Base-by-base conservation (phyloP, 2,797 vertebrate species). In the Mionectes olivaceus region DNA sequence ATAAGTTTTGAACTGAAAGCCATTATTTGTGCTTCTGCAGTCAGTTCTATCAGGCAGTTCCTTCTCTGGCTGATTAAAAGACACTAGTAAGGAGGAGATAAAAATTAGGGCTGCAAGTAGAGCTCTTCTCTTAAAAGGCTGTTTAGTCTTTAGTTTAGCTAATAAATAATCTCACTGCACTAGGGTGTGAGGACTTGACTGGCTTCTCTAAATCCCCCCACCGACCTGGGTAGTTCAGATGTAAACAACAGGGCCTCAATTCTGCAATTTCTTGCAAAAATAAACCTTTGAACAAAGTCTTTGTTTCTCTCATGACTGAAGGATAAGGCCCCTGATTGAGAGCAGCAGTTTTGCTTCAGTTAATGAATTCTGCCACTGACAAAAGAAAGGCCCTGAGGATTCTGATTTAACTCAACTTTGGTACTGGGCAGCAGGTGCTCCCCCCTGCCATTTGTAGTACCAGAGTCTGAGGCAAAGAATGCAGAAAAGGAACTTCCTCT, bases 161-260 rank as follows among this genome's bases (percentile, higher is more conserved):
- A 97, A 95, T 95, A 96, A 96, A 97, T 96, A 97, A 94, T 83
- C 65, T 96, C 80, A 96, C 85, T 96, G 94, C 95, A 96, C 83
- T 57, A 78, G 63, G 32, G 39, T 83, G 78, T 86, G 76, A 94
- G 93, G 91, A 92, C 53, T 53, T 89, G 50, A 79, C 81, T 52
- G 87, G 83, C 56, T 77, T 95, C 68, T 61, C 84, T 78, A 78
- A 61, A 63, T 92, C 30, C 60, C 37, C 71, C 46, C 87, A 83
- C 87, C 30, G 56, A 75, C 44, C 32, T 35, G 70, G n/a, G 9
- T 85, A 89, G 50, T 89, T 86, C 44, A 73, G 71, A 73, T 82
- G 79, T 93, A 87, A 95, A 95, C 93, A 93, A 61, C 23, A 87
- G 69, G 61, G 53, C 47, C 81, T 83, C 44, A 60, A 2, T 90